A percentile compares a stretch with the other conserved stretches of the same genome.
Evolutionary conservation across 2,797 vertebrate genomes (phyloP).

Genomic region (Pseudochirops corinnae): DNA sequence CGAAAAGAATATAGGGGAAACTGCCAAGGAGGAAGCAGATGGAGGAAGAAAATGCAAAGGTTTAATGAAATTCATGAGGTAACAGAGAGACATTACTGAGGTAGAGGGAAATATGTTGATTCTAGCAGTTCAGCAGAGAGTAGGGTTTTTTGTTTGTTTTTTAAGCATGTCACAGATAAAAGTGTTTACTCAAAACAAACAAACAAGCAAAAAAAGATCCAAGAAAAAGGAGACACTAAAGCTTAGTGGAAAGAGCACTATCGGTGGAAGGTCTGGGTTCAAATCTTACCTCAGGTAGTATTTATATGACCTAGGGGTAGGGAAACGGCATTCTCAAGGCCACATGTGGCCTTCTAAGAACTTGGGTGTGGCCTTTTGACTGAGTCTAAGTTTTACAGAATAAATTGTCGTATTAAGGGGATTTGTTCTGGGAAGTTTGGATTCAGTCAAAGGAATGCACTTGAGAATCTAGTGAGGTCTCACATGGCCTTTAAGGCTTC

Average conservation of each 20-base stretch:
- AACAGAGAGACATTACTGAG: neutral
- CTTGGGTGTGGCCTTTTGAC: no score
- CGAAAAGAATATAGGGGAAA: neutral
- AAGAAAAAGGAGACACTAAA: neutral
- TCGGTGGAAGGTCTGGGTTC: neutral
- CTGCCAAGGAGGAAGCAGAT: neutral
- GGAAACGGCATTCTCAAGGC: no score
- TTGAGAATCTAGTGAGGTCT: no score
- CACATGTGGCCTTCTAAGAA: no score
- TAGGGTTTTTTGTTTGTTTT: neutral
- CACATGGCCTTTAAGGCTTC: no score
- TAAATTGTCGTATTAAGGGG: no score
- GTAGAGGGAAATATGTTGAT: neutral
- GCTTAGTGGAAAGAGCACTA: neutral
- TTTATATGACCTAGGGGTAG: neutral
- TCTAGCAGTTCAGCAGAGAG: neutral
- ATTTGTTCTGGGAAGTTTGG: no score
- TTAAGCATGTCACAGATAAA: neutral
- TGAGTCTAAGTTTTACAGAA: no score
- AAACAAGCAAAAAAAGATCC: neutral
- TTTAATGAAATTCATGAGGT: neutral
- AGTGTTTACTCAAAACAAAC: neutral
- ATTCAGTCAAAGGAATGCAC: no score
- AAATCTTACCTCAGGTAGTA: neutral
- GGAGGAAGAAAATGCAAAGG: constrained; percentile 20